Evolutionary conservation across 2,797 vertebrate genomes (phyloP).

Genomic region (Antrozous pallidus): DNA sequence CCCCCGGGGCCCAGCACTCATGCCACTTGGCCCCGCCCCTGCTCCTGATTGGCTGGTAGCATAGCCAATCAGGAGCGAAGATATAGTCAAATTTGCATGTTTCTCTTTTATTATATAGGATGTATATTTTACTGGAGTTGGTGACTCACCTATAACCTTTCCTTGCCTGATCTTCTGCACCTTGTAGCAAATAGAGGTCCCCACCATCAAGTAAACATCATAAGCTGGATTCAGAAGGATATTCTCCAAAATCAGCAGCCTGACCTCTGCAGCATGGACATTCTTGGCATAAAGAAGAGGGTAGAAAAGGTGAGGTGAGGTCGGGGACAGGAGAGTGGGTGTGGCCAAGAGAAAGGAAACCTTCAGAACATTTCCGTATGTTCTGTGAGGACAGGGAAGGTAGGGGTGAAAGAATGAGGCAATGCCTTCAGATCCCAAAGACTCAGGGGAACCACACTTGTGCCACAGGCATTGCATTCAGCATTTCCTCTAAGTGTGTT

Average conservation of each 20-base stretch:
- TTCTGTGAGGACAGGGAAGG: neutral
- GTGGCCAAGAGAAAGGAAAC: neutral
- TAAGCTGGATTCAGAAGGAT: slow-evolving; percentile 93
- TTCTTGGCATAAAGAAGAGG: slow-evolving; percentile 82
- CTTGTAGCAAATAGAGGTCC: slow-evolving; percentile 91
- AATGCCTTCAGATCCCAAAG: neutral
- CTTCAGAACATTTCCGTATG: neutral
- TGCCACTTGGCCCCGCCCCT: no score
- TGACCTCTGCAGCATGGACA: slow-evolving; percentile 93
- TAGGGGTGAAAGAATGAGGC: neutral
- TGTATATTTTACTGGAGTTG: neutral
- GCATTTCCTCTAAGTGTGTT: fast-evolving
- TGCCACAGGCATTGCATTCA: fast-evolving
- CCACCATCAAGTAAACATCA: slow-evolving; percentile 92
- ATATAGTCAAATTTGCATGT: no score
- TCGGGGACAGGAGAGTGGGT: fast-evolving
- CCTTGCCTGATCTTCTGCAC: slow-evolving; percentile 96
- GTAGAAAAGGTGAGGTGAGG: neutral
- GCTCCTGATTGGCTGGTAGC: no score
- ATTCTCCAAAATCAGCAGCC: slow-evolving; percentile 96
- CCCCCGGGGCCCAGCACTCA: no score
- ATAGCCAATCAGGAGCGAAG: no score
- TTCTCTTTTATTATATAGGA: no score
- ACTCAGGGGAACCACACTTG: neutral
- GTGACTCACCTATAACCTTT: slow-evolving; percentile 90